These are phyloP conservation scores for Callithrix jacchus DNA, from an alignment of 2,113 vertebrate species.

Conservation along the genomic window DNA sequence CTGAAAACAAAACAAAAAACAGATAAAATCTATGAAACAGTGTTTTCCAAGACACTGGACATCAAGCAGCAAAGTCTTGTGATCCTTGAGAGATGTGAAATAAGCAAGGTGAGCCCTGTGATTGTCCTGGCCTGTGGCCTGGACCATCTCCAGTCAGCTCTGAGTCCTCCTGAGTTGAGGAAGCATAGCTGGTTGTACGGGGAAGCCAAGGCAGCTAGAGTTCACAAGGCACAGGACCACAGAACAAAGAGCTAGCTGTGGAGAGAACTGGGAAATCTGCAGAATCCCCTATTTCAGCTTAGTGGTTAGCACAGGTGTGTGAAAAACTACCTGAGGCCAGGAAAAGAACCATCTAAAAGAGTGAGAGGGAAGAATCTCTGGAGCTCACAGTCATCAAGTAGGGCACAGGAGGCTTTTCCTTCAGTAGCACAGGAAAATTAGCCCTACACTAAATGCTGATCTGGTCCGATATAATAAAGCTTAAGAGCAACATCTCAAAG, in stretches of 20 bases:
- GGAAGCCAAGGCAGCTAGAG: background rate
- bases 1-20: background rate
- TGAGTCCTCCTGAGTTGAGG: background rate
- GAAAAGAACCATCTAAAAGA: background rate
- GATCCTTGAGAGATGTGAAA: background rate
- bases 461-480: background rate
- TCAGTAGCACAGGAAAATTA: background rate
- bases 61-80: background rate
- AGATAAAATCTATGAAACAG: background rate
- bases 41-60: background rate
- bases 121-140: background rate
- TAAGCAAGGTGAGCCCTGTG: background rate
- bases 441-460: background rate
- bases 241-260: background rate
- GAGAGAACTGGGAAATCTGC: background rate
- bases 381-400: background rate
- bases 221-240: background rate
- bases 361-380: background rate
- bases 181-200: background rate
- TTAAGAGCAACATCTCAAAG: background rate
- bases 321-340: background rate
- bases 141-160: background rate
- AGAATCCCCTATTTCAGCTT: background rate
- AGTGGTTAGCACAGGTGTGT: background rate
- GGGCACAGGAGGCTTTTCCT: background rate